phyloP scores from a whole-genome alignment of 2,888 invertebrate species.

The Barypeithes pellucidus region DNA sequence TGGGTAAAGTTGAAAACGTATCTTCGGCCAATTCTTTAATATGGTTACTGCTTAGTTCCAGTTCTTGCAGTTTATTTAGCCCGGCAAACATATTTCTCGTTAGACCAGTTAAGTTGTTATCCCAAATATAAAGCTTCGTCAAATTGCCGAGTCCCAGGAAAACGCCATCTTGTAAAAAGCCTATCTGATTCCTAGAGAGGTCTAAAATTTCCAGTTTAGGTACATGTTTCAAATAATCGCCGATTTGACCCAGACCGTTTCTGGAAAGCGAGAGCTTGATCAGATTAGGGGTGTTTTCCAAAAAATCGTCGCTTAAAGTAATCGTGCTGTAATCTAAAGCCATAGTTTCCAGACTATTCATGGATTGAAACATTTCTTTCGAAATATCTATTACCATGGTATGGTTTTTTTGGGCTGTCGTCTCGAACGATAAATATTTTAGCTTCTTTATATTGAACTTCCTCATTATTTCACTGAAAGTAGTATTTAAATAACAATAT shows the following conservation, averaged over 20 bases:
- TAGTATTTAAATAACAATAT: slow-evolving; percentile 72
- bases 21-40: slow-evolving; percentile 76
- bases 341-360: slow-evolving; percentile 38
- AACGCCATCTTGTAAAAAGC: slow-evolving; percentile 75
- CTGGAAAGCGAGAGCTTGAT: slow-evolving; percentile 53
- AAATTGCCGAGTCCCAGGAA: slow-evolving; percentile 78
- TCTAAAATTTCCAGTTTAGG: slow-evolving; percentile 78
- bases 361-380: slow-evolving; percentile 41
- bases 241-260: slow-evolving; percentile 65
- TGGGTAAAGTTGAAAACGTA: slow-evolving; percentile 71
- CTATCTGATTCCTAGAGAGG: slow-evolving; percentile 79
- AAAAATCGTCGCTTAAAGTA: slow-evolving; percentile 52
- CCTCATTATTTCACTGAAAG: slow-evolving; percentile 71
- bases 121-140: slow-evolving; percentile 77
- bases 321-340: slow-evolving; percentile 34
- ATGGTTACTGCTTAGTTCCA: slow-evolving; percentile 82
- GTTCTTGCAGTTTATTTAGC: slow-evolving; percentile 75
- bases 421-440: slow-evolving; percentile 52
- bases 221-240: slow-evolving; percentile 77
- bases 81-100: slow-evolving; percentile 77
- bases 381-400: slow-evolving; percentile 28
- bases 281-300: slow-evolving; percentile 58
- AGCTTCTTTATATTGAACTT: slow-evolving; percentile 69
- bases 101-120: slow-evolving; percentile 69
- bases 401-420: slow-evolving; percentile 38